Conservation (phyloP, 2,113 vertebrate species). For the Diphyllodes magnificus region DNA sequence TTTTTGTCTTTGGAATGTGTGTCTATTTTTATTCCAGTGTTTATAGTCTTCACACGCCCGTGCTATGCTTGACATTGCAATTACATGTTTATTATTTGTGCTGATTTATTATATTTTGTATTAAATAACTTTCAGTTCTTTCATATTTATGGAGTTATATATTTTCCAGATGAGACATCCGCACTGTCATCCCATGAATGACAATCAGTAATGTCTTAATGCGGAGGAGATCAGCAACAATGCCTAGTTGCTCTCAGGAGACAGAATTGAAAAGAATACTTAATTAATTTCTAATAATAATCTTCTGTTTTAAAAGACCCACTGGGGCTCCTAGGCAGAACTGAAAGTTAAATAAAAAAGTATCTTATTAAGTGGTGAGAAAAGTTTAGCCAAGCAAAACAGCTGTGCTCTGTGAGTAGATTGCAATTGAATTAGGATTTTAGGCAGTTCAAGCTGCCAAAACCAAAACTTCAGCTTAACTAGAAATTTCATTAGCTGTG, state of each 20-base stretch:
- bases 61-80: neutral
- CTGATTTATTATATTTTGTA: constrained; percentile 28
- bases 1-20: neutral
- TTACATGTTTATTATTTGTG: constrained; percentile 26
- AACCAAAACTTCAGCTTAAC: constrained; percentile 37
- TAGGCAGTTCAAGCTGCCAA: constrained; percentile 17
- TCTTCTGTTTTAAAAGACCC: constrained; percentile 54
- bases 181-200: neutral
- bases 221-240: constrained; percentile 24
- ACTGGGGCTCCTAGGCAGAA: constrained; percentile 43
- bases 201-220: constrained; percentile 60
- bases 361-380: constrained; percentile 41
- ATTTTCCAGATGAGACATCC: constrained; percentile 36
- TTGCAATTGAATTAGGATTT: constrained; percentile 39
- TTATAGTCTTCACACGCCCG: neutral
- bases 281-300: constrained; percentile 72
- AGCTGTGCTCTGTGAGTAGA: neutral
- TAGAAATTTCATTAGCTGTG: constrained; percentile 22
- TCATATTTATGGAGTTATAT: constrained; percentile 37
- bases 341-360: constrained; percentile 67
- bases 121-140: constrained; percentile 41
- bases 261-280: constrained; percentile 57
- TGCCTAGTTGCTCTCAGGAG: constrained; percentile 48
- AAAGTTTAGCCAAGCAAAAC: constrained; percentile 59
- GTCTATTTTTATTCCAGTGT: neutral